phyloP scores from a whole-genome alignment of 2,888 invertebrate genomes.

The Gymnocheta viridis region DNA sequence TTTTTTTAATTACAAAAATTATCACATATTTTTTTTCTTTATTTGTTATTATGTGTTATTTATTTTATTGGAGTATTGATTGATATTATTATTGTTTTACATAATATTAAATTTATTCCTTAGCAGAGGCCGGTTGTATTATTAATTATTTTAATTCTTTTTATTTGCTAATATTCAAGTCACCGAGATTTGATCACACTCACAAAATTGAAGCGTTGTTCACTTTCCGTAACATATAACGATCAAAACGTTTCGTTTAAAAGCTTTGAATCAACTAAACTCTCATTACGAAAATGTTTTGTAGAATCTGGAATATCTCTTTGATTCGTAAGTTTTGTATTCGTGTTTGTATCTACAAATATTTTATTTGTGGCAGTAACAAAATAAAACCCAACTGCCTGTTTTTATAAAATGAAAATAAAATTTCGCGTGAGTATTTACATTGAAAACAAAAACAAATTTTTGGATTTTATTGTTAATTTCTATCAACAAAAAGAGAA shows the following conservation, averaged over 20 bases:
- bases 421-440: too few relatives aligned
- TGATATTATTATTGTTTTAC: background rate
- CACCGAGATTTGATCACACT: background rate
- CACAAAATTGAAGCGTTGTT: background rate
- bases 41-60: background rate
- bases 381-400: too few relatives aligned
- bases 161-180: background rate
- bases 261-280: conserved; percentile 58
- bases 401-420: too few relatives aligned
- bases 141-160: background rate
- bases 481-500: too few relatives aligned
- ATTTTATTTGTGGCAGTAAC: background rate
- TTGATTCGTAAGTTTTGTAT: background rate
- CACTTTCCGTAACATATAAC: conserved; percentile 48
- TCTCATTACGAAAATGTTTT: conserved; percentile 40
- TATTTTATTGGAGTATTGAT: too few relatives aligned
- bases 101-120: background rate
- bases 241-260: conserved; percentile 43
- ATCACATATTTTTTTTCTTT: background rate
- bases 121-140: background rate
- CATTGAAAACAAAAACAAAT: too few relatives aligned
- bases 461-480: too few relatives aligned
- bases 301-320: background rate
- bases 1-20: background rate
- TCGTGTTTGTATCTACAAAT: background rate